phyloP scores from a whole-genome alignment of 2,888 invertebrate genomes.

The Apamea crenata region DNA sequence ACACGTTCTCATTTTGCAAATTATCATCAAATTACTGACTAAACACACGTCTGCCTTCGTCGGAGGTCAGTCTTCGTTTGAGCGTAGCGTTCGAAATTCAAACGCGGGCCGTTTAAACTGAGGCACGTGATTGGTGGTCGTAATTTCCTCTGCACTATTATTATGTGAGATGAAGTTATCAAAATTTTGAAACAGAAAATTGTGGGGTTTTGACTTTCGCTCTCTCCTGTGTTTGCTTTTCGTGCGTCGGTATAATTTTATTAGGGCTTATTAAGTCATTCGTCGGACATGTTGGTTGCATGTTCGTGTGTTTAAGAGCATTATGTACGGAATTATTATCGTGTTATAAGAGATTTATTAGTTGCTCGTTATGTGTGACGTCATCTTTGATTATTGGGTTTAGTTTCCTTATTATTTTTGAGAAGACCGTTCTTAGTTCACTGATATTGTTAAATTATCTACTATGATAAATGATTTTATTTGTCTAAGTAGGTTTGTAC shows the following conservation, averaged over 20 bases:
- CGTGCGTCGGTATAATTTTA: slow-evolving; percentile 79
- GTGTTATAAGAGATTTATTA: slow-evolving; percentile 57
- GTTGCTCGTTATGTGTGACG: slow-evolving; percentile 45
- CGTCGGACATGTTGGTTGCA: slow-evolving; percentile 51
- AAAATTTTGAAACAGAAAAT: slow-evolving; percentile 83
- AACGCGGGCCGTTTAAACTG: slow-evolving; percentile 74
- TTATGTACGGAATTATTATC: slow-evolving; percentile 52
- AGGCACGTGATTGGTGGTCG: slow-evolving; percentile 81
- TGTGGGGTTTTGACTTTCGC: slow-evolving; percentile 79
- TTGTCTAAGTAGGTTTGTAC: neutral
- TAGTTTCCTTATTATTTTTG: slow-evolving; percentile 2
- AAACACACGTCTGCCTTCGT: slow-evolving; percentile 80
- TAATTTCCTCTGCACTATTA: slow-evolving; percentile 80
- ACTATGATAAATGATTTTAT: neutral
- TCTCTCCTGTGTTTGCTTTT: slow-evolving; percentile 83
- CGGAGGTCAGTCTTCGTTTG: slow-evolving; percentile 76
- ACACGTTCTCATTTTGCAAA: slow-evolving; percentile 76
- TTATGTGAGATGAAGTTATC: slow-evolving; percentile 88
- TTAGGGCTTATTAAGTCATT: slow-evolving; percentile 80
- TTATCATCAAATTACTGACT: slow-evolving; percentile 79
- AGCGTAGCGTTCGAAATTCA: slow-evolving; percentile 79
- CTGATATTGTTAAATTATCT: neutral
- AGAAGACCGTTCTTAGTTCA: neutral
- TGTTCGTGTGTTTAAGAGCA: slow-evolving; percentile 51
- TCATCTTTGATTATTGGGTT: slow-evolving; percentile 51